Base-by-base conservation (phyloP, 2,113 vertebrate species). In the Neotragus pygmaeus region DNA sequence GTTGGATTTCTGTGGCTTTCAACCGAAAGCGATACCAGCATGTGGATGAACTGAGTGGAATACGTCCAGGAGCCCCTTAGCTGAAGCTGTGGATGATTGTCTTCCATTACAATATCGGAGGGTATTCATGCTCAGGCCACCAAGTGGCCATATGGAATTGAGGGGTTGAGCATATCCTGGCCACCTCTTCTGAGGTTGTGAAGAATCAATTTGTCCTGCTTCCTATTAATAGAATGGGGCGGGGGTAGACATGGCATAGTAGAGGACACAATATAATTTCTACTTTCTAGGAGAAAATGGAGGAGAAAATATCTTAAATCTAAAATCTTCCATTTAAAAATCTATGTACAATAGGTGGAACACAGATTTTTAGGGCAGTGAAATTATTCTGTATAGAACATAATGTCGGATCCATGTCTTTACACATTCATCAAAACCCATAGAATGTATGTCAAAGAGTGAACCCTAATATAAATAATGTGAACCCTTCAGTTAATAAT, bases 271-370 rank as follows among this genome's bases (percentile, higher is more conserved):
- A 23, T 39, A 49, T 62, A 77, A 70, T 64, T 87, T 70, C 73
- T 64, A 91, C 53, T 53, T 81, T 87, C 51, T 75, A 64, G 39
- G 64, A n/a, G 57, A 66, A 94, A 60, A 21, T 53, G n/a, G 16
- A 27, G 9, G 33, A 21, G 23, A 36, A 82, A 66, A 47, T 43
- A 28, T 70, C n/a, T 62, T 80, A 91, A 55, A n/a, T 73, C 58
- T 75, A 89, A 84, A 96, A 47, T 53, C 43, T 93, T 83, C 19
- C 21, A 7, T 84, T 51, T 8, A 57, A 75, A 90, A 78, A 81
- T 78, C 53, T 82, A 7, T 57, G 78, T 36, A 62, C 36, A 47
- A 3, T 39, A 60, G 47, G 11, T 25, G 25, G 4, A 17, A 6
- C 53, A 58, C 27, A 66, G 33, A 45, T 30, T 55, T 89, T 90